A percentile compares a stretch with the other conserved stretches of the same genome.
Evolutionary conservation across 2,888 invertebrate genomes (phyloP).

Genomic region (Noctuana brunneofusca): DNA sequence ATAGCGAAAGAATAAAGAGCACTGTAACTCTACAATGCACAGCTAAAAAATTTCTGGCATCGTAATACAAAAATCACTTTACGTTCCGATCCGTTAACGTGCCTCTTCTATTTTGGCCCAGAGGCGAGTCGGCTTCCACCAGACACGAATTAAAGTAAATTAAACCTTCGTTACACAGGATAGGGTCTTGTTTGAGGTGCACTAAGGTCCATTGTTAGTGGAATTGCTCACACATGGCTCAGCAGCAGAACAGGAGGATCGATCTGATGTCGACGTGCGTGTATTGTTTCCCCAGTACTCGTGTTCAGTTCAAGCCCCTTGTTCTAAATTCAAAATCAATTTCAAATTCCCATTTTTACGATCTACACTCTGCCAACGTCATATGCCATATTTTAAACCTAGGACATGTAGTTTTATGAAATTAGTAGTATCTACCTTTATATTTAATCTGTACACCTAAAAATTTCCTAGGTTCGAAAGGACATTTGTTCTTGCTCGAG

Average conservation of each 20-base stretch:
- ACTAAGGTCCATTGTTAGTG: conserved; percentile 5
- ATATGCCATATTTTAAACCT: conserved; percentile 7
- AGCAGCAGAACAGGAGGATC: conserved; percentile 32
- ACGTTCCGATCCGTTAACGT: conserved; percentile 32
- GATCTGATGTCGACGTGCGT: conserved; percentile 34
- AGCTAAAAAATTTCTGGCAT: conserved; percentile 29
- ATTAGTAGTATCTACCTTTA: too few species aligned
- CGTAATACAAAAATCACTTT: conserved; percentile 35
- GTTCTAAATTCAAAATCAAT: conserved; percentile 27
- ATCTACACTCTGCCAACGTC: background rate
- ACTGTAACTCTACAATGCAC: conserved; percentile 29
- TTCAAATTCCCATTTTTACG: conserved; percentile 17
- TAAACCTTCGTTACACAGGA: conserved; percentile 3
- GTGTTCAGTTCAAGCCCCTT: conserved; percentile 37
- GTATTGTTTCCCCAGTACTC: conserved; percentile 41
- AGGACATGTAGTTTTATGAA: background rate
- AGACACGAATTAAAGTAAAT: background rate
- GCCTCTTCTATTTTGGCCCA: conserved; percentile 31
- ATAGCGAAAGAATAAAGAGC: conserved; percentile 27
- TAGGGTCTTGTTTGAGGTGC: background rate
- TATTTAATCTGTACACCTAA: too few species aligned
- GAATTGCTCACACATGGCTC: conserved; percentile 22
- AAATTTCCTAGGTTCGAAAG: too few species aligned
- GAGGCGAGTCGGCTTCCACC: conserved; percentile 14
- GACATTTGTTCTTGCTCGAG: too few species aligned